phyloP scores from a whole-genome alignment of 2,888 invertebrate genomes.

The Germaria angustata region DNA sequence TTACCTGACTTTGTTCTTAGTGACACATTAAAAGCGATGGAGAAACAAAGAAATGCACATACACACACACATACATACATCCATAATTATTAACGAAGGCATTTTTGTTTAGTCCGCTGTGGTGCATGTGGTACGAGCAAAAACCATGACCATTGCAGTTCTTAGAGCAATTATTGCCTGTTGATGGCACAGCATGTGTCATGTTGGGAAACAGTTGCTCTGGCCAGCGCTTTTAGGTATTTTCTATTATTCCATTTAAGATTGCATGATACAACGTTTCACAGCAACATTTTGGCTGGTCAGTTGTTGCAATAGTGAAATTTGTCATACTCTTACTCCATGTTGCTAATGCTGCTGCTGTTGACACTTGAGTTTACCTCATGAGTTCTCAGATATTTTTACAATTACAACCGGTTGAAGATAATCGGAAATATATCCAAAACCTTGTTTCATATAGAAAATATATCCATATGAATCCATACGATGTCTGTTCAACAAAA shows the following conservation, averaged over 20 bases:
- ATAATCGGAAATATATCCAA: slow-evolving; percentile 41
- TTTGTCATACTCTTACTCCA: neutral
- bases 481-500: too few relatives aligned
- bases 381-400: slow-evolving; percentile 44
- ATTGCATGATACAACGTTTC: slow-evolving; percentile 21
- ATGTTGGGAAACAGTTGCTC: slow-evolving; percentile 58
- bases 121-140: neutral
- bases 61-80: neutral
- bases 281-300: slow-evolving; percentile 14
- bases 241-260: neutral
- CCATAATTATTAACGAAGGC: neutral
- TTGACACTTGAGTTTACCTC: slow-evolving; percentile 35
- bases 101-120: neutral
- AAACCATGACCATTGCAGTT: neutral
- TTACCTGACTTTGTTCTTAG: slow-evolving; percentile 8
- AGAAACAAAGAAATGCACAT: neutral
- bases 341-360: neutral
- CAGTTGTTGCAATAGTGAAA: slow-evolving; percentile 18
- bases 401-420: slow-evolving; percentile 51
- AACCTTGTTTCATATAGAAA: too few relatives aligned
- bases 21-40: slow-evolving; percentile 30
- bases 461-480: too few relatives aligned
- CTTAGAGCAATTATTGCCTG: slow-evolving; percentile 2
- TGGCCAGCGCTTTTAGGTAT: neutral
- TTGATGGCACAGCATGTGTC: slow-evolving; percentile 53